These are phyloP conservation scores for Tetrao urogallus DNA, from an alignment of 2,113 vertebrate genomes.

Conservation along the genomic window DNA sequence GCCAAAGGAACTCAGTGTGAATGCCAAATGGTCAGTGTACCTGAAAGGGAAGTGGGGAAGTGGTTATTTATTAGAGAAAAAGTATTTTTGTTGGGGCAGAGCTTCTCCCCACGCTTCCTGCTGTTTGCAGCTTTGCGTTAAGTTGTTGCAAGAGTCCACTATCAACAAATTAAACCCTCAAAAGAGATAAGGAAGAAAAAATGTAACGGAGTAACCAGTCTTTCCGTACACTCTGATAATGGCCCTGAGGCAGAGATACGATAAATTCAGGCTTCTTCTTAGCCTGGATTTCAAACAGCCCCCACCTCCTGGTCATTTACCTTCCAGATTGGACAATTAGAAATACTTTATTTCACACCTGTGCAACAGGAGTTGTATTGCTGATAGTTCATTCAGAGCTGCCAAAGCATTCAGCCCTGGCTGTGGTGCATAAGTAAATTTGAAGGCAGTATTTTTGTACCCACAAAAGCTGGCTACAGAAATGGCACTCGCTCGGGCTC, in stretches of 20 bases:
- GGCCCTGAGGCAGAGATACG: not conserved
- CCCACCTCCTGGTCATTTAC: not conserved
- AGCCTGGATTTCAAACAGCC: not conserved
- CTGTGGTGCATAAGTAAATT: not conserved
- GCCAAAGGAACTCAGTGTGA: constrained; percentile 27
- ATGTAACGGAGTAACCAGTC: not conserved
- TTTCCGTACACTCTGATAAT: not conserved
- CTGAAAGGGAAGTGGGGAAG: constrained; percentile 16
- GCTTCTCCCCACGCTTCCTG: not conserved
- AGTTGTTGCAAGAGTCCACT: not conserved
- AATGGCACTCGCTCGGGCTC: not conserved
- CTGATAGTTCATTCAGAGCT: not conserved
- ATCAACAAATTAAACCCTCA: not conserved
- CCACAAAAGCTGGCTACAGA: not conserved
- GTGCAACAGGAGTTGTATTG: not conserved
- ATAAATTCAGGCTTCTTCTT: not conserved
- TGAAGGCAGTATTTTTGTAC: not conserved
- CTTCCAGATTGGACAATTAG: not conserved
- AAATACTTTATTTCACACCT: not conserved
- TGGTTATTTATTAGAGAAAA: not conserved
- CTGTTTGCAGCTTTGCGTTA: not conserved
- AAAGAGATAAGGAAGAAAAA: not conserved
- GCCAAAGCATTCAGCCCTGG: not conserved
- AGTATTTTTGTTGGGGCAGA: accelerated
- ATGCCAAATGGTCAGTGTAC: constrained; percentile 8